Evolutionary conservation across 2,113 vertebrate species (phyloP).

Genomic region (Baryphthengus martii): DNA sequence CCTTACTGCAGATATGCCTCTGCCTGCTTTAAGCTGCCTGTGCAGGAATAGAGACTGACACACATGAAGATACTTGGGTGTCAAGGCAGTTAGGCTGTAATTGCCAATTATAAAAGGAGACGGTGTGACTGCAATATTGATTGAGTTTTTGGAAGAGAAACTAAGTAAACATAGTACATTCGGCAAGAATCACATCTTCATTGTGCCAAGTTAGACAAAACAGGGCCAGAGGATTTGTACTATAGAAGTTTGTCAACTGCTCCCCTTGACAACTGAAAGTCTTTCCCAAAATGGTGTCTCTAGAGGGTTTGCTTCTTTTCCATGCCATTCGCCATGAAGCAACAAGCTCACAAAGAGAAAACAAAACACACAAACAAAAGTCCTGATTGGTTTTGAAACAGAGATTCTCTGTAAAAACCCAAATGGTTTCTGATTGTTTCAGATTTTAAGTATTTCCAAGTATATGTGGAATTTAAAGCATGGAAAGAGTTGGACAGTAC

Average conservation of each 20-base stretch:
- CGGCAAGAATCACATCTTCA: slow-evolving; percentile 23
- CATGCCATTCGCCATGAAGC: not conserved
- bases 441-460: not conserved
- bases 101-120: slow-evolving; percentile 48
- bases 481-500: not conserved
- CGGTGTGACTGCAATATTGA: slow-evolving; percentile 34
- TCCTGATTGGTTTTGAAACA: not conserved
- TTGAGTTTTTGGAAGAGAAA: slow-evolving; percentile 45
- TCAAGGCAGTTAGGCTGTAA: slow-evolving; percentile 13
- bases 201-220: slow-evolving; percentile 54
- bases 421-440: slow-evolving; percentile 17
- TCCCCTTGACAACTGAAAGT: slow-evolving; percentile 8
- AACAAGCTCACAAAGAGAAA: not conserved
- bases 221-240: slow-evolving; percentile 39
- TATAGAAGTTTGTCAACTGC: slow-evolving; percentile 31
- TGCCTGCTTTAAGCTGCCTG: not conserved
- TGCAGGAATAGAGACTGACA: not conserved
- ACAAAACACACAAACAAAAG: not conserved
- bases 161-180: slow-evolving; percentile 37
- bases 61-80: not conserved
- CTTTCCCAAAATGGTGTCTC: slow-evolving; percentile 23
- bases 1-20: not conserved
- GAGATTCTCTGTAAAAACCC: not conserved
- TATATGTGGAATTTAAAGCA: not conserved
- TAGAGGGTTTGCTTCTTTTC: not conserved